Percentiles rank a stretch among this genome's conserved stretches.
These are phyloP conservation scores for Luscinia luscinia DNA, from an alignment of 2,797 vertebrate species.

Conservation along the genomic window DNA sequence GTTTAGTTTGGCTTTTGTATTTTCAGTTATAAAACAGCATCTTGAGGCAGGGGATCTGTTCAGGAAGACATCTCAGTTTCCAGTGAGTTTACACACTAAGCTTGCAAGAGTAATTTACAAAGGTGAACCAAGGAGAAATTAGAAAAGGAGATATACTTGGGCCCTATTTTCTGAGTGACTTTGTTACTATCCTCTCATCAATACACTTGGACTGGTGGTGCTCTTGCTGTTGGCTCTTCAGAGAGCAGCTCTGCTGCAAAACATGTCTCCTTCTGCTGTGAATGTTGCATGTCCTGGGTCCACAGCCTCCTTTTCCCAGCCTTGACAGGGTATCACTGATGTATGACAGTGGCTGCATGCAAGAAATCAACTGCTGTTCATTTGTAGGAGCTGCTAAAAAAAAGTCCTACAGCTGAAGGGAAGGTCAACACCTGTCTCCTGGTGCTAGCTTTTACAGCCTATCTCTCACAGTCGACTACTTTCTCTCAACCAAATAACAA, in stretches of 20 bases:
- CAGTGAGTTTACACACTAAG: background rate
- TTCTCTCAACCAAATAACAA: background rate
- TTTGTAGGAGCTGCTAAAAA: background rate
- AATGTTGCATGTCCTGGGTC: background rate
- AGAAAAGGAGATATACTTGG: background rate
- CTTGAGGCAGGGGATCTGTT: background rate
- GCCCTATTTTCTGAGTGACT: background rate
- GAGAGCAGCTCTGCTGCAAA: background rate
- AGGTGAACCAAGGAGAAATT: background rate
- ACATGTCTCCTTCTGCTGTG: background rate
- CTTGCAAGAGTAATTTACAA: background rate
- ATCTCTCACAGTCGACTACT: background rate
- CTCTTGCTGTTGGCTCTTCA: background rate
- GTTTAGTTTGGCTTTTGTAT: background rate
- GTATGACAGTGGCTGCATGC: background rate
- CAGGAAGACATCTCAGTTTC: background rate
- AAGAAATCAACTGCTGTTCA: background rate
- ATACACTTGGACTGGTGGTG: background rate
- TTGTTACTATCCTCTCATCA: background rate
- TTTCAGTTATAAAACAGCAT: background rate
- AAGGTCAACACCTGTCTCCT: background rate
- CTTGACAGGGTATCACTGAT: background rate
- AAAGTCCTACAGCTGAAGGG: fast-evolving
- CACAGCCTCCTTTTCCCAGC: background rate
- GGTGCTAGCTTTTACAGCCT: background rate